Evolutionary conservation across 2,113 vertebrate genomes (phyloP).

Genomic region (Myrmecobius fasciatus): DNA sequence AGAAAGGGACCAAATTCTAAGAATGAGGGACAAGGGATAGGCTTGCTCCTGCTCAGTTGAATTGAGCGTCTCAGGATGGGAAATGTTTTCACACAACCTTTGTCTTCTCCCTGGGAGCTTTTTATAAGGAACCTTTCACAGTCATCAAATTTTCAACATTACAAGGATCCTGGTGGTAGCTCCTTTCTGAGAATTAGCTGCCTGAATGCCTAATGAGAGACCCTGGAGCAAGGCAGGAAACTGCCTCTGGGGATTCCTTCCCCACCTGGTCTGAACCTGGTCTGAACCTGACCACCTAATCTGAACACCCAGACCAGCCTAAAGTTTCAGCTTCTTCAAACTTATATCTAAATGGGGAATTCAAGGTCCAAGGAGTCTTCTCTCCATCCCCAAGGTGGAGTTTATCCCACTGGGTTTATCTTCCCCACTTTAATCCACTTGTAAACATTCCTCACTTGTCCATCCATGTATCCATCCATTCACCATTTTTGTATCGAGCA

Average conservation of each 20-base stretch:
- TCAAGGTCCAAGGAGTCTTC: background rate
- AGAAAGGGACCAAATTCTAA: background rate
- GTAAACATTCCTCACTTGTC: background rate
- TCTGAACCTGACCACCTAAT: background rate
- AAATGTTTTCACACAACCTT: conserved; percentile 54
- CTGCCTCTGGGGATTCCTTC: background rate
- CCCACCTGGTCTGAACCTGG: background rate
- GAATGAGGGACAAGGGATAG: background rate
- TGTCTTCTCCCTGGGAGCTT: conserved; percentile 37
- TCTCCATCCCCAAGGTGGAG: background rate
- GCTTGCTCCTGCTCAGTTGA: background rate
- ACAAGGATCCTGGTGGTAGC: conserved; percentile 2
- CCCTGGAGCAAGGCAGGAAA: background rate
- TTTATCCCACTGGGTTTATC: background rate
- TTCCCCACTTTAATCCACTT: background rate
- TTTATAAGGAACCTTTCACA: conserved; percentile 51
- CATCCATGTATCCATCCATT: background rate
- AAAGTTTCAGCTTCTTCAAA: background rate
- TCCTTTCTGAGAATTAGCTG: conserved; percentile 71
- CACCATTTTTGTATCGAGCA: background rate
- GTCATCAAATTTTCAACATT: conserved; percentile 64
- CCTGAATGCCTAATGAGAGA: conserved; percentile 64
- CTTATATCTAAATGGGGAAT: background rate
- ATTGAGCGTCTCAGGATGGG: background rate
- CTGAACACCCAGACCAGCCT: background rate